phyloP scores from a whole-genome alignment of 2,113 vertebrate species.

The Pterocles burchelli region DNA sequence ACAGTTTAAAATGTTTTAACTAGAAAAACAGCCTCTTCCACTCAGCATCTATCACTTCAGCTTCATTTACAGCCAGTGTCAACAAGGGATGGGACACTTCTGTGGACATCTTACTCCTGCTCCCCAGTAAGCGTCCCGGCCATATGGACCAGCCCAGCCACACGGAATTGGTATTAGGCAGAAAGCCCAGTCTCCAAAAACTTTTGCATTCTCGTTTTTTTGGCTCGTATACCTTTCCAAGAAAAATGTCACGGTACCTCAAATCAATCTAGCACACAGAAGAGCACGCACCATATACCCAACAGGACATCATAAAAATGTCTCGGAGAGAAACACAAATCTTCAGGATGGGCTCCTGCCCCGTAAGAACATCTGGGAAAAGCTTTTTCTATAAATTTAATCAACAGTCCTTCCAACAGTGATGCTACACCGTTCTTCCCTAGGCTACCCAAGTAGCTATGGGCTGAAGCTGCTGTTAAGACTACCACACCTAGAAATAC shows the following conservation, averaged over 20 bases:
- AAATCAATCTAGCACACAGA: constrained; percentile 35
- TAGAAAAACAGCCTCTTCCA: constrained; percentile 70
- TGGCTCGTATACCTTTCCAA: constrained; percentile 58
- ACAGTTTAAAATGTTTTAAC: constrained; percentile 77
- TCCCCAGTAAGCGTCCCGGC: rapidly evolving
- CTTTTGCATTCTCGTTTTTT: neutral
- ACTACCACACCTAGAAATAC: neutral
- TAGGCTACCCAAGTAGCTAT: neutral
- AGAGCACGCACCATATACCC: neutral
- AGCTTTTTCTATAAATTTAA: neutral
- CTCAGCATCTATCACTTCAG: constrained; percentile 12
- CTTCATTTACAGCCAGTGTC: neutral
- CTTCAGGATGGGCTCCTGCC: constrained; percentile 37
- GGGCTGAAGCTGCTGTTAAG: neutral
- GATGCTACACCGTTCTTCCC: neutral
- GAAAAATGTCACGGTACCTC: neutral
- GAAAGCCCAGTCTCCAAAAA: neutral
- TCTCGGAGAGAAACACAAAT: constrained; percentile 24
- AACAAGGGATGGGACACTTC: neutral
- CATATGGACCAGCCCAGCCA: neutral
- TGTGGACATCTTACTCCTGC: neutral
- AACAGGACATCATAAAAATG: constrained; percentile 52
- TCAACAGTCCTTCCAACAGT: neutral
- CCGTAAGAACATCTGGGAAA: constrained; percentile 45
- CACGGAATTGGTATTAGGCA: constrained; percentile 51